These are phyloP conservation scores for Zele albiditarsus DNA, from an alignment of 2,888 invertebrate species.

Conservation along the genomic window DNA sequence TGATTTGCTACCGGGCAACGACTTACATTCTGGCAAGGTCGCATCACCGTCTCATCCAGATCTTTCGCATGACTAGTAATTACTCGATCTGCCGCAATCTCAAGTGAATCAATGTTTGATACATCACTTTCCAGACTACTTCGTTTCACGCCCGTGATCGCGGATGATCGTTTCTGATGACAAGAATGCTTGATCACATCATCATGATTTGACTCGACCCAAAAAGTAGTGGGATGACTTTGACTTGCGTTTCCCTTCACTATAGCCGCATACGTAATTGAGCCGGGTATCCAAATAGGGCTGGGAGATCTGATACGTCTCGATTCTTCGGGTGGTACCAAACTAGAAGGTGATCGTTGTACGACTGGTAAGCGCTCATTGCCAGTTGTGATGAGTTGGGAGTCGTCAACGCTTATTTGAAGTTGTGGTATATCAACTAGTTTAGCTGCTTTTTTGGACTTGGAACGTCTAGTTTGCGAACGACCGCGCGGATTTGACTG, in stretches of 20 bases:
- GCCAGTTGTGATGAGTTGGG: background rate
- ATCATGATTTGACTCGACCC: background rate
- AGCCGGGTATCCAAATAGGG: conserved; percentile 84
- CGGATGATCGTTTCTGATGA: background rate
- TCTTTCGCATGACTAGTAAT: too few relatives aligned
- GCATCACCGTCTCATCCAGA: too few relatives aligned
- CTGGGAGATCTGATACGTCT: conserved; percentile 78
- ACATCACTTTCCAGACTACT: background rate
- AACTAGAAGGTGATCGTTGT: conserved; percentile 39
- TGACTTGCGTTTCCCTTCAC: conserved; percentile 75
- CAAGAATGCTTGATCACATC: conserved; percentile 33
- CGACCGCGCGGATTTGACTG: conserved; percentile 72
- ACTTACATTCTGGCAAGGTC: too few relatives aligned
- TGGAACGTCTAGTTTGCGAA: conserved; percentile 73
- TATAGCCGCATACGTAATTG: conserved; percentile 86
- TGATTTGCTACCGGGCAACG: too few relatives aligned
- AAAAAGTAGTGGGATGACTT: background rate
- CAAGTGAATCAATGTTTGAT: conserved; percentile 1
- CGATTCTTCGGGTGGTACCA: conserved; percentile 60
- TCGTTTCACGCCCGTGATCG: background rate
- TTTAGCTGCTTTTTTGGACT: conserved; percentile 35
- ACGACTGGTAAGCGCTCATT: conserved; percentile 23
- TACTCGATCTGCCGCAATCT: conserved; percentile 37
- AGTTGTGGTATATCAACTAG: conserved; percentile 47
- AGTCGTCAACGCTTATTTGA: conserved; percentile 43